A percentile compares a stretch with the other conserved stretches of the same genome.
Evolutionary conservation across 2,888 invertebrate species (phyloP).

Genomic region (Bembecia ichneumoniformis): DNA sequence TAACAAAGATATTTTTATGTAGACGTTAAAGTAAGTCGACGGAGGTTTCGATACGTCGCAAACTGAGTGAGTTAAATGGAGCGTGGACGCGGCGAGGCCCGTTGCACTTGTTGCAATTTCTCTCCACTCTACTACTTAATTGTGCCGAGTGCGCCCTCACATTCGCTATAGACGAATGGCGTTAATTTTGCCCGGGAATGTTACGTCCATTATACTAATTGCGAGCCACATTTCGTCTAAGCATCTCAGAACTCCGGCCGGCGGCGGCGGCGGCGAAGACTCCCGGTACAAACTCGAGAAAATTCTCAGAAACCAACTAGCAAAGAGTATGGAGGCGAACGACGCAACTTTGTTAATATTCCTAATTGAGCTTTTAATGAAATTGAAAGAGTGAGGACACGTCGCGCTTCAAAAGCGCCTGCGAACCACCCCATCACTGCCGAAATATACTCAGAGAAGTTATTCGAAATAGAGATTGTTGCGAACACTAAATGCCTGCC

Average conservation of each 20-base stretch:
- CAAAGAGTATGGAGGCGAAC: slow-evolving; percentile 58
- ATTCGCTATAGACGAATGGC: slow-evolving; percentile 55
- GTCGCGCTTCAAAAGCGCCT: slow-evolving; percentile 44
- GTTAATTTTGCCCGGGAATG: slow-evolving; percentile 56
- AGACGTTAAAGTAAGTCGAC: slow-evolving; percentile 25
- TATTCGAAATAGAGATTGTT: slow-evolving; percentile 50
- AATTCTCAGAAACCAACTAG: slow-evolving; percentile 52
- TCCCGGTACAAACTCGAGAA: slow-evolving; percentile 56
- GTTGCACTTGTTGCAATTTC: slow-evolving; percentile 68
- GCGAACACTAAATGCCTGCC: slow-evolving; percentile 61
- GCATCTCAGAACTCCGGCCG: slow-evolving; percentile 58
- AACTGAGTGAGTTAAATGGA: slow-evolving; percentile 62
- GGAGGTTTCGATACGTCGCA: slow-evolving; percentile 32
- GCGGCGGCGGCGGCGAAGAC: slow-evolving; percentile 43
- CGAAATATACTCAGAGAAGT: slow-evolving; percentile 65
- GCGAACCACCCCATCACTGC: slow-evolving; percentile 37
- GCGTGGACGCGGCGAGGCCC: slow-evolving; percentile 47
- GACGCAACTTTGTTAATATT: slow-evolving; percentile 62
- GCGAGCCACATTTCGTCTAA: slow-evolving; percentile 66
- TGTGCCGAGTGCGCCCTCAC: slow-evolving; percentile 54
- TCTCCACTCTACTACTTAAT: slow-evolving; percentile 56
- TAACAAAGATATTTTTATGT: slow-evolving; percentile 11
- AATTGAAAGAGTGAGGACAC: slow-evolving; percentile 65
- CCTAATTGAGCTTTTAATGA: slow-evolving; percentile 70
- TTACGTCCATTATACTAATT: slow-evolving; percentile 70